Conservation (phyloP, 2,797 vertebrate species). For the Botia kubotai region DNA sequence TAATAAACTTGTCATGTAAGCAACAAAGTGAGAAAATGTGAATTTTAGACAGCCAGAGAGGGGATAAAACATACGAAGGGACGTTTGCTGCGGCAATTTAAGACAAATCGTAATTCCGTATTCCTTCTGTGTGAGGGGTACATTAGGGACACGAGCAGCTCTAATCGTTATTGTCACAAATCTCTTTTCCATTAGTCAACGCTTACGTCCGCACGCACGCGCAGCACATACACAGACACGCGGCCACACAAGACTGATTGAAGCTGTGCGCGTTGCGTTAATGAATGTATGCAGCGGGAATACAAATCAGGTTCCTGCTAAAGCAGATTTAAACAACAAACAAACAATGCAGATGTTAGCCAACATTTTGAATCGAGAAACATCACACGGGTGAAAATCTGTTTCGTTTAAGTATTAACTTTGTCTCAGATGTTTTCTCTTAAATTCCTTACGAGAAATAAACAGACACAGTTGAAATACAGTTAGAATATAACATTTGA, state of each 20-base stretch:
- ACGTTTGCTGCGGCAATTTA: neutral
- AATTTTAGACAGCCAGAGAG: neutral
- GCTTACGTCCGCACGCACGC: constrained; percentile 31
- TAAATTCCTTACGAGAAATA: too few relatives aligned
- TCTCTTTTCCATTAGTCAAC: constrained; percentile 59
- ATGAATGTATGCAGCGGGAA: constrained; percentile 51
- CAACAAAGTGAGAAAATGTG: neutral
- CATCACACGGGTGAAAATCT: constrained; percentile 16
- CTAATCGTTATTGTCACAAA: constrained; percentile 52
- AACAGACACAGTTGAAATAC: too few relatives aligned
- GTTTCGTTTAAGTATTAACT: too few relatives aligned
- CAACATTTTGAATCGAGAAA: constrained; percentile 5
- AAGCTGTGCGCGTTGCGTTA: constrained; percentile 39
- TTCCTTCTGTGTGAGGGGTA: constrained; percentile 24
- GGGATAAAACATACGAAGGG: neutral
- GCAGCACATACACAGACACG: constrained; percentile 32
- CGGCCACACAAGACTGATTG: constrained; percentile 50
- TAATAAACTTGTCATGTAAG: neutral
- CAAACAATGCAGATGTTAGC: constrained; percentile 14
- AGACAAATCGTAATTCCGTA: constrained; percentile 23
- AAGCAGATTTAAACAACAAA: constrained; percentile 53
- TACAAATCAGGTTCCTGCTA: constrained; percentile 54
- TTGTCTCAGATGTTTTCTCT: too few relatives aligned
- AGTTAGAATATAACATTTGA: too few relatives aligned
- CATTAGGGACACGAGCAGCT: constrained; percentile 45